These are phyloP conservation scores for Poecilia picta DNA, from an alignment of 2,797 vertebrate species.

Conservation along the genomic window DNA sequence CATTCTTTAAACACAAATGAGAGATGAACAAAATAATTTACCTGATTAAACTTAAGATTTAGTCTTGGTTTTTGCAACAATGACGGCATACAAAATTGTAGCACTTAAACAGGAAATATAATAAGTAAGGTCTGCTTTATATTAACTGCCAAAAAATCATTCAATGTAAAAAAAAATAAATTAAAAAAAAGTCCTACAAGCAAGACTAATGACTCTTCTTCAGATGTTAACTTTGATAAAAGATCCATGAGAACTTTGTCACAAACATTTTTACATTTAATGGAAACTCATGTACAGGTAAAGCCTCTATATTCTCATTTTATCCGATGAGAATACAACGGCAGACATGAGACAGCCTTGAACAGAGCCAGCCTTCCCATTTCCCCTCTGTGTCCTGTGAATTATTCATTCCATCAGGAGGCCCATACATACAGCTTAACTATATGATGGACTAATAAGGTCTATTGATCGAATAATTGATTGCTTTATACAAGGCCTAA, in stretches of 20 bases:
- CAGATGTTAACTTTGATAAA: neutral
- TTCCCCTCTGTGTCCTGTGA: conserved; percentile 59
- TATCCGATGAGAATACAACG: conserved; percentile 28
- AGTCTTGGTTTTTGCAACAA: neutral
- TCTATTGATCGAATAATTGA: conserved; percentile 85
- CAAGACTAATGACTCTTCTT: neutral
- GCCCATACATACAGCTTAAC: conserved; percentile 73
- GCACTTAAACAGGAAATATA: neutral
- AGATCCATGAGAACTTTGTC: neutral
- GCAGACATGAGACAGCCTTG: conserved; percentile 33
- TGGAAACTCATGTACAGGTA: neutral
- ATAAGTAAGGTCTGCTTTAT: neutral
- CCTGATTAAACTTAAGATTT: neutral
- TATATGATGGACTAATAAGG: conserved; percentile 80
- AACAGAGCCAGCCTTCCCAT: conserved; percentile 43
- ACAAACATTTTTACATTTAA: neutral
- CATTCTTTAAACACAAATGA: neutral
- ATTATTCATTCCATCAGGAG: conserved; percentile 76
- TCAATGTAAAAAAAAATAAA: neutral
- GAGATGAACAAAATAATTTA: neutral
- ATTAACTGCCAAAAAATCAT: neutral
- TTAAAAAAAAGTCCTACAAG: neutral
- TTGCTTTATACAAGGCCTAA: conserved; percentile 83
- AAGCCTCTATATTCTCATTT: neutral
- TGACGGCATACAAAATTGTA: neutral